Base-by-base conservation (phyloP, 2,113 vertebrate genomes). In the Eubucco bourcierii region DNA sequence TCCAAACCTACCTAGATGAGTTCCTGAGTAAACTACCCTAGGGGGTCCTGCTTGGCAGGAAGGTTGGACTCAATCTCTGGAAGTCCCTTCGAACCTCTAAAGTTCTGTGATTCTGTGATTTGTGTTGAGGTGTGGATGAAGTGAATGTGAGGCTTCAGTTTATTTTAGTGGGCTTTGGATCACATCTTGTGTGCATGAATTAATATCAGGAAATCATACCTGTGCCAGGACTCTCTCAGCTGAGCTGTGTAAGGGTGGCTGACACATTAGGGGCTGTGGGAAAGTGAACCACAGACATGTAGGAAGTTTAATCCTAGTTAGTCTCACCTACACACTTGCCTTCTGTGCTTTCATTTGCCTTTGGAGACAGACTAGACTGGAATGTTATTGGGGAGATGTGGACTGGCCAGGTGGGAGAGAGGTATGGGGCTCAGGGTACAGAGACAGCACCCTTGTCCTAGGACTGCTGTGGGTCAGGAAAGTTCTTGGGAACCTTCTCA, bases 201-300 rank as follows among this genome's bases (percentile, higher is more conserved):
- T 90, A 53, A 33, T 89, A 89, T 37, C 67, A 75, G 87, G 70
- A 89, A 78, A 80, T 90, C 87, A 84, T 96, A 89, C 46, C 55
- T 92, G 28, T 73, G 20, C 71, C 6, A 94, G 90, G 87, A 75
- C 84, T 93, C 64, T 72, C 85, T 97, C 94, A 96, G 93, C 90
- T 96, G 96, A 95, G 94, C 95, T 95, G 90, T 89, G 78, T 60
- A 90, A 94, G 87, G 95, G 84, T 97, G 95, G 81, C 92, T 80
- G 93, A 94, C 88, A 92, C 91, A 79, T 95, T 89, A 93, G 96
- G 96, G 94, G 84, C 96, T 90, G 75, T 61, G 39, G 96, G 79
- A 88, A 97, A 96, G 90, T 88, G 94, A 97, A 94, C 95, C 96
- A 97, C 93, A 93, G 94, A 96, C 90, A 90, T 90, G 67, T 77